phyloP scores from a whole-genome alignment of 2,797 vertebrate species.

The Chiroxiphia lanceolata region DNA sequence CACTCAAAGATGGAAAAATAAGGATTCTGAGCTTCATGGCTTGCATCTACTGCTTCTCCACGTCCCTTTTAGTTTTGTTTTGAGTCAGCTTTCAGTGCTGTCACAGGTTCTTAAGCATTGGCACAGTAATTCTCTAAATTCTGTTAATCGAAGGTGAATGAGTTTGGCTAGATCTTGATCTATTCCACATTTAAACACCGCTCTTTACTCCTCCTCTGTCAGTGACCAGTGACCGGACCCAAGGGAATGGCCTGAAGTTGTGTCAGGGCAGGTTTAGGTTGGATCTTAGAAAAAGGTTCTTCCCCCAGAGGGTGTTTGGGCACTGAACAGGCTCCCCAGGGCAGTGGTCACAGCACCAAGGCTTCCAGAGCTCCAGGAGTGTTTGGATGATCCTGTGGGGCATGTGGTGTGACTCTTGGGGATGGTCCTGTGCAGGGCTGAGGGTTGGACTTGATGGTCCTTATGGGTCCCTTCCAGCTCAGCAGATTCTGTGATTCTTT shows the following conservation, averaged over 20 bases:
- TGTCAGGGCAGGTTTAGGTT: neutral
- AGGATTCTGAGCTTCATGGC: neutral
- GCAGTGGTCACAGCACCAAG: neutral
- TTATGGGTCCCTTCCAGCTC: neutral
- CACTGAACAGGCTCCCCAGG: neutral
- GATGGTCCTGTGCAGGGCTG: neutral
- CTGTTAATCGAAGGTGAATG: neutral
- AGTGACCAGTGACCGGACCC: neutral
- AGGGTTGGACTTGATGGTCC: neutral
- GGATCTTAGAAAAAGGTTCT: neutral
- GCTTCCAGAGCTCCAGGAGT: neutral
- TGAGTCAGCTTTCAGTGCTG: neutral
- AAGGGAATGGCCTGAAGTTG: neutral
- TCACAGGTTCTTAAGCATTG: neutral
- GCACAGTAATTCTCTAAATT: neutral
- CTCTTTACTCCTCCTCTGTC: neutral
- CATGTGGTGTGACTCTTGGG: neutral
- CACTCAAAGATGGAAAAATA: neutral
- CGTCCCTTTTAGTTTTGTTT: neutral
- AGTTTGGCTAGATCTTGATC: neutral
- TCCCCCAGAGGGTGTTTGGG: neutral
- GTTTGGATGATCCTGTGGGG: neutral
- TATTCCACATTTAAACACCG: accelerated
- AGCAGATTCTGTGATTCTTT: neutral
- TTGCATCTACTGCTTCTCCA: neutral